phyloP scores from a whole-genome alignment of 2,888 invertebrate genomes.

The Trachelus tabidus region DNA sequence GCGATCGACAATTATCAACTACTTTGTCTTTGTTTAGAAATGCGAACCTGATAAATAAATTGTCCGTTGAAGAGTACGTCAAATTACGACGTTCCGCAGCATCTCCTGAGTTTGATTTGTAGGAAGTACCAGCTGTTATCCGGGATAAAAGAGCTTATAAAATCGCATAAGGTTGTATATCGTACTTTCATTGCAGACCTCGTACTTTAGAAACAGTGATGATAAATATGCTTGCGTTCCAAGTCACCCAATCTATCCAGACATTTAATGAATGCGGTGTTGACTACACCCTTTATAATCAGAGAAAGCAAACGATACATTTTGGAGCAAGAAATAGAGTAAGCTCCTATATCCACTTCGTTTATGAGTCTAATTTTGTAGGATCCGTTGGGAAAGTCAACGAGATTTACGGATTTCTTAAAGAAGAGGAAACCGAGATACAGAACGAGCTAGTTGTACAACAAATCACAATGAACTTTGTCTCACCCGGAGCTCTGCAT shows the following conservation, averaged over 20 bases:
- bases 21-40: too few species aligned
- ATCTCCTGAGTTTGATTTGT: conserved; percentile 23
- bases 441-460: not conserved
- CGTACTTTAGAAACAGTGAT: conserved; percentile 37
- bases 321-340: too few species aligned
- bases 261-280: conserved; percentile 39
- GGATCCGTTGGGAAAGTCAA: not conserved
- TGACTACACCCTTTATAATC: too few species aligned
- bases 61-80: too few species aligned
- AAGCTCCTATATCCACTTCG: not conserved
- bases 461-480: conserved; percentile 21
- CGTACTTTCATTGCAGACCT: conserved; percentile 38
- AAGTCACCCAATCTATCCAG: conserved; percentile 31
- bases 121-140: conserved; percentile 42
- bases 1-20: too few species aligned
- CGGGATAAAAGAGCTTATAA: conserved; percentile 29
- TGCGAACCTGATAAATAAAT: too few species aligned
- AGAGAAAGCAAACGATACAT: too few species aligned
- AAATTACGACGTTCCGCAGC: not conserved
- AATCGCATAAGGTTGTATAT: conserved; percentile 34
- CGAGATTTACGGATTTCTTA: not conserved
- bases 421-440: too few species aligned
- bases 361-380: not conserved
- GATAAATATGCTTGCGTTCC: conserved; percentile 43
- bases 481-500: conserved; percentile 20